Evolutionary conservation across 2,797 vertebrate species (phyloP).

Genomic region (Centropyge bicolor): DNA sequence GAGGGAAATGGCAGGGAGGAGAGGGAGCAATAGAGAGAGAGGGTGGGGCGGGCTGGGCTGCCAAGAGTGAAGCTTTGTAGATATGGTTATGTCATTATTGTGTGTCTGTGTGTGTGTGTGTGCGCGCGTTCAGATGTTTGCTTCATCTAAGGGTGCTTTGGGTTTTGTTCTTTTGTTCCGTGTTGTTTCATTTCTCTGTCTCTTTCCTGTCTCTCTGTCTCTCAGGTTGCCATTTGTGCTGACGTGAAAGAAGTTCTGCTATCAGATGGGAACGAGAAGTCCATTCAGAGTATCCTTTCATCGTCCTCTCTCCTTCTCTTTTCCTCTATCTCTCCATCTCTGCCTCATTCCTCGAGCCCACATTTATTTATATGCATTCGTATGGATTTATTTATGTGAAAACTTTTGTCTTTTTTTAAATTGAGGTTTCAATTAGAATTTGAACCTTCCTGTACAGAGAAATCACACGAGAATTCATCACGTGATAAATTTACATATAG

Average conservation of each 20-base stretch:
- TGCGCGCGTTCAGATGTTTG: slow-evolving; percentile 76
- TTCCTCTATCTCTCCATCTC: slow-evolving; percentile 45
- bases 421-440: slow-evolving; percentile 22
- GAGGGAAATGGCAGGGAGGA: slow-evolving; percentile 70
- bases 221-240: slow-evolving; percentile 98
- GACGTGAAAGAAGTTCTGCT: slow-evolving; percentile 99
- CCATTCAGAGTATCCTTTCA: slow-evolving; percentile 99
- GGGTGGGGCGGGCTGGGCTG: slow-evolving; percentile 54
- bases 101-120: slow-evolving; percentile 52
- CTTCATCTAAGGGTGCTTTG: slow-evolving; percentile 73
- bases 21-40: slow-evolving; percentile 73
- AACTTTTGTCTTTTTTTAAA: slow-evolving; percentile 27
- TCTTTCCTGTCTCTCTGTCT: slow-evolving; percentile 79
- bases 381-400: slow-evolving; percentile 39
- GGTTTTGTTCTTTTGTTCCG: slow-evolving; percentile 76
- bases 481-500: not conserved
- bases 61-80: slow-evolving; percentile 79
- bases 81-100: slow-evolving; percentile 79
- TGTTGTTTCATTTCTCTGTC: slow-evolving; percentile 81
- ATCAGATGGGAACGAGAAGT: slow-evolving; percentile 99
- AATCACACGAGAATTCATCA: not conserved
- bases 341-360: slow-evolving; percentile 44
- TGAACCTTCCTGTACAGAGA: not conserved
- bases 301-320: slow-evolving; percentile 52
- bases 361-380: slow-evolving; percentile 55